Base-by-base conservation (phyloP, 2,888 invertebrate genomes). In the Oscheius sp. region DNA sequence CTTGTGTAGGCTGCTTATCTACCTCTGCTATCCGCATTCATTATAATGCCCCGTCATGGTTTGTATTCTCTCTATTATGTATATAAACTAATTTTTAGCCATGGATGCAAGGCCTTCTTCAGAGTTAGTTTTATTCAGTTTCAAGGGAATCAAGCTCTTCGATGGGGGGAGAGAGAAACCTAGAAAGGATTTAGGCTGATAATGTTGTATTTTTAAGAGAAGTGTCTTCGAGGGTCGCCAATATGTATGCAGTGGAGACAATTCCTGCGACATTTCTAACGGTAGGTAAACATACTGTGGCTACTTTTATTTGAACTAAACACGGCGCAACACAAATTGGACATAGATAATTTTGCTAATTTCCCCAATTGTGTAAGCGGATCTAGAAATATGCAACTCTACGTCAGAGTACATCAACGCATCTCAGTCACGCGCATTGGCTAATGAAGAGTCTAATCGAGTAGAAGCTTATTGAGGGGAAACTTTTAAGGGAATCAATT, bases 61-160 rank as follows among this genome's bases (percentile, higher is more conserved):
- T n/a, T n/a, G n/a, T n/a, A n/a, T n/a, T n/a, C n/a, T n/a, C n/a
- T n/a, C n/a, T n/a, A n/a, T n/a, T n/a, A n/a, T n/a, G n/a, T n/a
- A n/a, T n/a, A n/a, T n/a, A n/a, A n/a, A n/a, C n/a, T n/a, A n/a
- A n/a, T n/a, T n/a, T n/a, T n/a, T n/a, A n/a, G 81, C 29, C 81
- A 81, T 53, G 81, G 81, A 37, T 81, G 81, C 68, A 81, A 81
- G 64, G 81, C 81, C 0, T 81, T 81, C 61, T 76, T 76, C 66
- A 48, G 76, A n/a, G 72, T 72, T 25, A 20, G 61, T 48, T 20
- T 33, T 29, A 37, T 34, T 33, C 23, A 15, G n/a, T n/a, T n/a
- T n/a, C n/a, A n/a, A n/a, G n/a, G n/a, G n/a, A n/a, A n/a, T n/a
- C n/a, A n/a, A n/a, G n/a, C 0, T 10, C 1, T 46, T 46, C 20